phyloP scores from a whole-genome alignment of 2,113 vertebrate species.

The Syngnathus typhle region DNA sequence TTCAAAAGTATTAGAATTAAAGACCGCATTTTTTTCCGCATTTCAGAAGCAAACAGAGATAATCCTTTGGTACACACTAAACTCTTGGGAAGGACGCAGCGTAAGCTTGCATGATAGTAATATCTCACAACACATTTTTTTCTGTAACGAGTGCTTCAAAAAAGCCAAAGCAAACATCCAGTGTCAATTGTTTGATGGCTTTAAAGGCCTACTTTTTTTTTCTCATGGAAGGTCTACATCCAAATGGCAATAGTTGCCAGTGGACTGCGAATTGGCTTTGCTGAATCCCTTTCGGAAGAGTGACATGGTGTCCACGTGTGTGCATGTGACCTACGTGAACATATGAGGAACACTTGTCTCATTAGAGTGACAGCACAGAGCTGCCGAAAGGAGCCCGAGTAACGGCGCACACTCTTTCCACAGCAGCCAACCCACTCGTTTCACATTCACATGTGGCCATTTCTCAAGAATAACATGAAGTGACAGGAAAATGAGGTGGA shows the following conservation, averaged over 20 bases:
- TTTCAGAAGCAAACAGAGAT: too few species aligned
- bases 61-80: too few species aligned
- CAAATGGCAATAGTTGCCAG: background rate
- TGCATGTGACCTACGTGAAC: slow-evolving; percentile 1
- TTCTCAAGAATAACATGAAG: slow-evolving; percentile 26
- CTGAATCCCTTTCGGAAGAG: slow-evolving; percentile 52
- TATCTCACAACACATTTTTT: too few species aligned
- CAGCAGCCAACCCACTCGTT: slow-evolving; percentile 32
- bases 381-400: slow-evolving; percentile 10
- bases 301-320: slow-evolving; percentile 23
- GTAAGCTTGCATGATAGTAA: too few species aligned
- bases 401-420: slow-evolving; percentile 50
- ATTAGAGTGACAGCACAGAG: slow-evolving; percentile 30
- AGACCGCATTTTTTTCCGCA: too few species aligned
- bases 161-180: too few species aligned
- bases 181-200: too few species aligned
- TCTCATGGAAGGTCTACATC: background rate
- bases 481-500: slow-evolving; percentile 27
- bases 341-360: slow-evolving; percentile 7
- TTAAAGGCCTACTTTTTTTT: background rate
- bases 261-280: slow-evolving; percentile 7
- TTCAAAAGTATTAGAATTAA: too few species aligned
- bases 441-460: slow-evolving; percentile 18
- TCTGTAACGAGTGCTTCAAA: too few species aligned
- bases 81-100: too few species aligned